Evolutionary conservation across 2,888 invertebrate species (phyloP), one percentile per base, ranked within the genome.

Genomic region (Agriopis leucophaearia): DNA sequence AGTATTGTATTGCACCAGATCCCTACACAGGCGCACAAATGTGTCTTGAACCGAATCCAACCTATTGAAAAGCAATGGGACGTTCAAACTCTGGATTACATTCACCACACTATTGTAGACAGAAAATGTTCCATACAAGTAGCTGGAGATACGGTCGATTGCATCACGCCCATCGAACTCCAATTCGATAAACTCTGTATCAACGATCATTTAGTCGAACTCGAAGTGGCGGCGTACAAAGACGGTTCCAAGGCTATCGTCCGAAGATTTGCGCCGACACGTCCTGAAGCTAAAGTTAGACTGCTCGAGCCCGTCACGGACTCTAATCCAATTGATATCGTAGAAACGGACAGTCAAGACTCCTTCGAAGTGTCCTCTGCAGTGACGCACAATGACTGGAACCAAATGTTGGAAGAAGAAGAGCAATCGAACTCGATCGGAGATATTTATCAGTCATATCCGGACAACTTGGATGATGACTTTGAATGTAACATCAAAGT

Each of bases 11-110:
- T 96, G 54, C 90, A 95, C 0, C 91, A 96, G 58, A 91, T 97
- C 64, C 97, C 97, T 0, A 94, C 95, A 13, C 95, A 97, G 82
- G 95, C 96, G 0, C 94, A 94, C 54, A 95, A 93, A 79, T 96
- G 96, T 74, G 77, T 89, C 12, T 89, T 98, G 27, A 78, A 72
- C 64, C 83, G 90, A 4, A 88, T 93, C 15, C 81, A 81, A 9
- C 92, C 93, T 0, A 45, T 74, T 0, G 82, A 73, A 6, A 79
- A 80, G 6, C 77, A 79, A 1, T 97, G 96, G 95, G 81, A 88
- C 7, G 79, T 87, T 0, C 81, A 83, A 0, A 94, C 95, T 2
- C 89, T 97, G 44, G 96, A 97, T 76, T 94, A 92, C 64, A 92
- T 97, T 38, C 96, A 96, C 76, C 87, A 87, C 3, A 82, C 87